phyloP scores from a whole-genome alignment of 2,888 invertebrate species.

The Cheilosia soror region DNA sequence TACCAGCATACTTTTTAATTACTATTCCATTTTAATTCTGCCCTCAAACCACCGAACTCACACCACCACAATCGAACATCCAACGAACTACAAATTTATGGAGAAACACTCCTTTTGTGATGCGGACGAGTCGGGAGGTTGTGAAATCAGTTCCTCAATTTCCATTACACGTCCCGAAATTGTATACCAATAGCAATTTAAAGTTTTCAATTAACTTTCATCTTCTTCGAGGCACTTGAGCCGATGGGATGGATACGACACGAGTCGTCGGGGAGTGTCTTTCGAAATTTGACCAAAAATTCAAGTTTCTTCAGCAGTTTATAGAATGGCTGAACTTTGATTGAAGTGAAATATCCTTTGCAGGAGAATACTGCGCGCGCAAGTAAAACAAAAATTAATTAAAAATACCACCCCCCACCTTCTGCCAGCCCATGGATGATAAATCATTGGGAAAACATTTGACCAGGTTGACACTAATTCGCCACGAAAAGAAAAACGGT shows the following conservation, averaged over 20 bases:
- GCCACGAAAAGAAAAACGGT: slow-evolving; percentile 30
- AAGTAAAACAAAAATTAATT: slow-evolving; percentile 51
- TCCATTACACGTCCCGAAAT: slow-evolving; percentile 66
- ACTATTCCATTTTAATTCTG: slow-evolving; percentile 15
- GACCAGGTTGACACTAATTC: slow-evolving; percentile 12
- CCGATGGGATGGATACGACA: slow-evolving; percentile 1
- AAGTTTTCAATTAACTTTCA: slow-evolving; percentile 73
- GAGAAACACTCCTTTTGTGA: slow-evolving; percentile 7
- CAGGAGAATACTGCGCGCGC: background rate
- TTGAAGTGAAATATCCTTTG: slow-evolving; percentile 23
- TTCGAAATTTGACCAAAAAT: slow-evolving; percentile 31
- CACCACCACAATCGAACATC: background rate
- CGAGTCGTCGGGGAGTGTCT: slow-evolving; percentile 7
- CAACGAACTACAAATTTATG: slow-evolving; percentile 32
- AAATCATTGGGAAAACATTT: background rate
- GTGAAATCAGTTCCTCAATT: slow-evolving; percentile 66
- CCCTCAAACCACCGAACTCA: background rate
- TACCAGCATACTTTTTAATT: slow-evolving; percentile 33
- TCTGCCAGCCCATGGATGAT: background rate
- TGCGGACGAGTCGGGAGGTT: slow-evolving; percentile 3
- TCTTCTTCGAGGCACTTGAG: slow-evolving; percentile 18
- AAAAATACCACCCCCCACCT: slow-evolving; percentile 17
- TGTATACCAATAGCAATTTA: slow-evolving; percentile 73
- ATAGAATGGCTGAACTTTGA: slow-evolving; percentile 45
- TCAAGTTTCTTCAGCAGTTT: slow-evolving; percentile 8